phyloP scores from a whole-genome alignment of 2,113 vertebrate species.

The Corythornis vintsioides region DNA sequence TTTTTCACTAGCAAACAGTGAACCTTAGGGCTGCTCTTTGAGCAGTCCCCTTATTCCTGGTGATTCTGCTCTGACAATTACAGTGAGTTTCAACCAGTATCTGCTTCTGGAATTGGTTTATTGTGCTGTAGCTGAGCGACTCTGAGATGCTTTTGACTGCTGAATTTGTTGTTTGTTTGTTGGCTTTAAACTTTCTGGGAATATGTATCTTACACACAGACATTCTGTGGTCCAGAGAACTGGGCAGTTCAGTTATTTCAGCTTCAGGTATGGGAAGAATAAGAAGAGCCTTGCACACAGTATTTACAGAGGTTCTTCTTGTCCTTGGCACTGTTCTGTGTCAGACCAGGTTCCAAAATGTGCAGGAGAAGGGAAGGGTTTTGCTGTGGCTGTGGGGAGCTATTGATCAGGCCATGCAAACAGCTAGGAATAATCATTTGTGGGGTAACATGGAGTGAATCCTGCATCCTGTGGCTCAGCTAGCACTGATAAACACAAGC shows the following conservation, averaged over 20 bases:
- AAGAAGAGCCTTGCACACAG: background rate
- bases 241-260: background rate
- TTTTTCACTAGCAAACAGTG: background rate
- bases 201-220: background rate
- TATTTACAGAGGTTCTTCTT: background rate
- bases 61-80: background rate
- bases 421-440: background rate
- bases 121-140: background rate
- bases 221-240: background rate
- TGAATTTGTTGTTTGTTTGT: background rate
- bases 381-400: background rate
- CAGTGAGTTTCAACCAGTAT: background rate
- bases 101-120: background rate
- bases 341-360: background rate
- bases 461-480: background rate
- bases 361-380: background rate
- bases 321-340: background rate
- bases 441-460: background rate
- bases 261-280: background rate
- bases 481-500: background rate
- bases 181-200: background rate
- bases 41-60: background rate
- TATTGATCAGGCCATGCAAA: background rate
- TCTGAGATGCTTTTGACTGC: background rate
- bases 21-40: background rate